Percentiles rank a stretch among this genome's conserved stretches.
Evolutionary conservation across 2,113 vertebrate species (phyloP).

Genomic region (Hypanus sabinus): DNA sequence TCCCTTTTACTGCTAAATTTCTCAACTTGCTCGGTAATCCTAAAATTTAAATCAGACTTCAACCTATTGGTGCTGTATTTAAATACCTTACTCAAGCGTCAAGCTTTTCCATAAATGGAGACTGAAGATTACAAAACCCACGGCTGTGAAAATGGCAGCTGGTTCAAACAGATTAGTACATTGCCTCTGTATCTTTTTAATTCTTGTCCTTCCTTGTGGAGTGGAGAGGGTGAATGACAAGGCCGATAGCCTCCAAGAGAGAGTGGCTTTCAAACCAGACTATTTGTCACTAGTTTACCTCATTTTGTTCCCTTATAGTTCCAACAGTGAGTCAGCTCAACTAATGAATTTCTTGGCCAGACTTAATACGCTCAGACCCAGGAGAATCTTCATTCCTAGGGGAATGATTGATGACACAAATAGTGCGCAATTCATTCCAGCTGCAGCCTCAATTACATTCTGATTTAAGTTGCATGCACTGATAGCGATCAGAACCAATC

Average conservation of each 20-base stretch:
- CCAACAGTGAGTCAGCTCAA: slow-evolving; percentile 6
- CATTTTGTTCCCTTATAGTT: neutral
- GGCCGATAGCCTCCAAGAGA: neutral
- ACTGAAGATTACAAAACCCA: neutral
- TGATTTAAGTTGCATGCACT: neutral
- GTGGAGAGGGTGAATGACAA: neutral
- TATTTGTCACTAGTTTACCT: neutral
- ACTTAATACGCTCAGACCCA: neutral
- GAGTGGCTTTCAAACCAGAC: neutral
- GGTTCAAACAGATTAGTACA: neutral
- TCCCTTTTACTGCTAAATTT: neutral
- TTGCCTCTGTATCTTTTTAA: neutral
- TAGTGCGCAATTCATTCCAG: neutral
- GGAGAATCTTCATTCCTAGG: neutral
- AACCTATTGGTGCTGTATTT: neutral
- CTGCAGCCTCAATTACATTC: neutral
- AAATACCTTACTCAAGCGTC: neutral
- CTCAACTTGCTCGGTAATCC: neutral
- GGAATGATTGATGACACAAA: neutral
- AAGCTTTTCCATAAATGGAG: neutral
- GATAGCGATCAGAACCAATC: neutral
- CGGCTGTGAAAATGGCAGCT: neutral
- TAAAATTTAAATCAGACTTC: neutral
- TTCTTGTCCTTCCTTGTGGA: neutral
- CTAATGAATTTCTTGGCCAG: neutral